Conservation (phyloP, 2,888 invertebrate species). For the Tenodera sinensis region DNA sequence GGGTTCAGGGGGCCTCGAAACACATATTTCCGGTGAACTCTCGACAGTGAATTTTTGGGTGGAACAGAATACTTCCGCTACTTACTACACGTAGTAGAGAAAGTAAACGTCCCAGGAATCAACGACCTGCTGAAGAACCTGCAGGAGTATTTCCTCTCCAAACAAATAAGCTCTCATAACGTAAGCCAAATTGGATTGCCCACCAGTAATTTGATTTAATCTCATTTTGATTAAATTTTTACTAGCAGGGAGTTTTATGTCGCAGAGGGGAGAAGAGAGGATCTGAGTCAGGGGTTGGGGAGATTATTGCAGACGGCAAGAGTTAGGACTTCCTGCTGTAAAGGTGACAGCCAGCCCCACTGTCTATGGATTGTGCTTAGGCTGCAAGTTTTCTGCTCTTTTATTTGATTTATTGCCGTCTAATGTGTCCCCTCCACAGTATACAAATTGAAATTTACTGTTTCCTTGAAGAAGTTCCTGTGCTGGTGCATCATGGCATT, state of each 20-base stretch:
- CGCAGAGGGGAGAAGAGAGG: background rate
- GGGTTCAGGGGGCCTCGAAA: no score
- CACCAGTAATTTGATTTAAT: slow-evolving; percentile 8
- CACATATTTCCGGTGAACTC: no score
- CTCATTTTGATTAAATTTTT: slow-evolving; percentile 13
- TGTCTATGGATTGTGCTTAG: background rate
- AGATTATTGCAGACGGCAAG: background rate
- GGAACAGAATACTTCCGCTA: no score
- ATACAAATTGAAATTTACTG: background rate
- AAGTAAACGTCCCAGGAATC: no score
- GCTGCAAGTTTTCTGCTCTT: background rate
- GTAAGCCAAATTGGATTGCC: background rate
- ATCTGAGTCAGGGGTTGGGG: no score
- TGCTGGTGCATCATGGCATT: background rate
- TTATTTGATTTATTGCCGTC: background rate
- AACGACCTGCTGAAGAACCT: no score
- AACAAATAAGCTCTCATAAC: slow-evolving; percentile 4
- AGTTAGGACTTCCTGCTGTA: background rate
- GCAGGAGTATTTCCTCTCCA: background rate
- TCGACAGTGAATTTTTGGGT: no score
- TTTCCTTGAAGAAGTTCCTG: background rate
- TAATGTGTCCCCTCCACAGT: background rate
- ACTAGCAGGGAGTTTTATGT: background rate
- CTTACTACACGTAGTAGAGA: no score
- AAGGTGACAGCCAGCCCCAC: background rate